Conservation (phyloP, 1,140 invertebrate genomes). For the Tetramorium alpestre region DNA sequence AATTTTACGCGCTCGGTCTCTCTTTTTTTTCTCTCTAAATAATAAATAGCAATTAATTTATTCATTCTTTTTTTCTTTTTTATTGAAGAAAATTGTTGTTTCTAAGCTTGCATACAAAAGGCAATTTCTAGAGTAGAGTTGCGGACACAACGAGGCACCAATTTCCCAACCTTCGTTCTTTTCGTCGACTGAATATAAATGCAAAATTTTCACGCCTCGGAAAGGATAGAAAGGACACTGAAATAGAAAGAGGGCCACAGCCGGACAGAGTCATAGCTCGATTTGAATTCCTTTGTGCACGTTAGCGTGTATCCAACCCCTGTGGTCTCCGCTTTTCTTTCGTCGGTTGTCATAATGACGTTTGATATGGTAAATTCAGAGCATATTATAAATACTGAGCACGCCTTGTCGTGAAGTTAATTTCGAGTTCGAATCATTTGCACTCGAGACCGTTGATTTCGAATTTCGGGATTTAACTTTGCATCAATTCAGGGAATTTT, state of each 20-base stretch:
- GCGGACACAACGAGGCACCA: slow-evolving; percentile 2
- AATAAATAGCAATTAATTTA: slow-evolving; percentile 8
- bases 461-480: slow-evolving; percentile 15
- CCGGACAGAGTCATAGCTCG: not conserved
- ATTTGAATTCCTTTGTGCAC: slow-evolving; percentile 70
- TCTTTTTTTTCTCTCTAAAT: not conserved
- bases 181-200: slow-evolving; percentile 71
- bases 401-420: slow-evolving; percentile 2
- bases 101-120: slow-evolving; percentile 52
- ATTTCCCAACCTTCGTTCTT: slow-evolving; percentile 15
- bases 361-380: slow-evolving; percentile 59
- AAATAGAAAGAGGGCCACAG: not conserved
- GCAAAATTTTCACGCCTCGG: slow-evolving; percentile 64
- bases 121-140: slow-evolving; percentile 42
- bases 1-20: not conserved
- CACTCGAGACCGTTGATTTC: not conserved
- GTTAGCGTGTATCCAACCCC: not conserved
- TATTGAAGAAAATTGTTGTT: slow-evolving; percentile 28
- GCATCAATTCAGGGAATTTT: not conserved
- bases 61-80: not conserved
- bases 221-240: slow-evolving; percentile 12
- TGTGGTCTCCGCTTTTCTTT: slow-evolving; percentile 4
- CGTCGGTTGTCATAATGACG: slow-evolving; percentile 21
- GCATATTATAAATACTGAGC: slow-evolving; percentile 26
- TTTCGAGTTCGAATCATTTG: not conserved